Evolutionary conservation across 1,140 invertebrate species (phyloP).

Genomic region (Maniola jurtina): DNA sequence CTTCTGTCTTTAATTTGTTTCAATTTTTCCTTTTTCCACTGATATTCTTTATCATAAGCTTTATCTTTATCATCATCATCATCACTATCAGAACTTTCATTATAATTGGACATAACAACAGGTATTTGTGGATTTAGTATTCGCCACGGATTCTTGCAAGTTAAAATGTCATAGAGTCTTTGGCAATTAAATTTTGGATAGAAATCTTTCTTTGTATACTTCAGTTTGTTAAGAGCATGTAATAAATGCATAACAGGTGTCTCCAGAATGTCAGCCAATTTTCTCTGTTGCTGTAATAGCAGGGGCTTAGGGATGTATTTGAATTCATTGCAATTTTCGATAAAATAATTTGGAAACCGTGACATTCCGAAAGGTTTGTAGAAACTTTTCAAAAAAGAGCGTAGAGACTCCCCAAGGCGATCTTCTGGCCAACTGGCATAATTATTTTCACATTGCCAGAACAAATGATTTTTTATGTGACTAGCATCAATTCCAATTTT

Average conservation of each 20-base stretch:
- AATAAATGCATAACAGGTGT: slow-evolving; percentile 85
- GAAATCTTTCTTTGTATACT: slow-evolving; percentile 80
- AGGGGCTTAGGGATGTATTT: slow-evolving; percentile 83
- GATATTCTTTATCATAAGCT: slow-evolving; percentile 66
- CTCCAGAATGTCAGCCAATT: slow-evolving; percentile 83
- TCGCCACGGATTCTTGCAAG: slow-evolving; percentile 73
- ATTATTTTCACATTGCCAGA: slow-evolving; percentile 87
- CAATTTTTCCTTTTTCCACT: slow-evolving; percentile 72
- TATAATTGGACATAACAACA: slow-evolving; percentile 35
- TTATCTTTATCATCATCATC: slow-evolving; percentile 74
- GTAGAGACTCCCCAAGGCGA: slow-evolving; percentile 83
- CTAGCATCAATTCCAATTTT: slow-evolving; percentile 80
- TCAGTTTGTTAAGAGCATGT: slow-evolving; percentile 82
- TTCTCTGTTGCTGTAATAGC: slow-evolving; percentile 82
- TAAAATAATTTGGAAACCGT: slow-evolving; percentile 85
- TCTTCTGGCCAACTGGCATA: slow-evolving; percentile 85
- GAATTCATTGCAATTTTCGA: slow-evolving; percentile 85
- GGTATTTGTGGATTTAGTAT: slow-evolving; percentile 74
- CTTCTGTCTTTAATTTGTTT: slow-evolving; percentile 67
- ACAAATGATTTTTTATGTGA: slow-evolving; percentile 88
- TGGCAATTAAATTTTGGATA: slow-evolving; percentile 83
- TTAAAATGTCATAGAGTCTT: slow-evolving; percentile 82
- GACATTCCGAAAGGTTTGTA: slow-evolving; percentile 77
- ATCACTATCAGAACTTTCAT: slow-evolving; percentile 63
- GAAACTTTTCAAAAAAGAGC: slow-evolving; percentile 81